Evolutionary conservation across 2,888 invertebrate species (phyloP).

Genomic region (Nemotelus nigrinus): DNA sequence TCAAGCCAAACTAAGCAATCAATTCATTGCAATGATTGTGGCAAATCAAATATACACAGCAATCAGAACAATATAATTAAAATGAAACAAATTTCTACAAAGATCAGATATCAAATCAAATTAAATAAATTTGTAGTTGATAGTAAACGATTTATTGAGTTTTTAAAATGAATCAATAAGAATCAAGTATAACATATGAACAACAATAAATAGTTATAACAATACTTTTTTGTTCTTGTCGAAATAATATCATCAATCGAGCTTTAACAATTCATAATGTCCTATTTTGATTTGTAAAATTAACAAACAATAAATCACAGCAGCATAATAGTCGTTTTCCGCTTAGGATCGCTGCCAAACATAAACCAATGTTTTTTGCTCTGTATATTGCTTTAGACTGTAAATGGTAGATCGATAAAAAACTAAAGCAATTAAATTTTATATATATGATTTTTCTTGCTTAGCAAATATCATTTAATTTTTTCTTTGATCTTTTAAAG

Average conservation of each 20-base stretch:
- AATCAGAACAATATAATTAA: background rate
- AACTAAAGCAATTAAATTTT: too few relatives aligned
- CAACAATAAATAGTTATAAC: conserved; percentile 30
- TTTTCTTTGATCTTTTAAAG: too few relatives aligned
- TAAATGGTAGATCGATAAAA: too few relatives aligned
- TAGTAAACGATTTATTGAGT: conserved; percentile 13
- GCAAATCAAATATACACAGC: background rate
- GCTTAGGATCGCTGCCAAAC: too few relatives aligned
- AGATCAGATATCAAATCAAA: conserved; percentile 5
- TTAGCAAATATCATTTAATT: too few relatives aligned
- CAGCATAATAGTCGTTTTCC: too few relatives aligned
- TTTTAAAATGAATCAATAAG: conserved; percentile 14
- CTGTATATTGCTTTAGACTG: too few relatives aligned
- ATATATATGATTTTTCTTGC: too few relatives aligned
- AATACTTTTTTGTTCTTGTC: conserved; percentile 4
- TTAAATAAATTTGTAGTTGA: background rate
- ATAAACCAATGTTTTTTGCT: too few relatives aligned
- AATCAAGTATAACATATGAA: conserved; percentile 16
- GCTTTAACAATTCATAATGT: too few relatives aligned
- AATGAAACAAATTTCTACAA: background rate
- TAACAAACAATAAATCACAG: too few relatives aligned
- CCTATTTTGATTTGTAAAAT: too few relatives aligned
- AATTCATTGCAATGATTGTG: background rate
- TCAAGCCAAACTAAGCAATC: background rate
- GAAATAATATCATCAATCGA: background rate